Conservation (phyloP, 2,113 vertebrate species). For the Syngnathoides biaculeatus region DNA sequence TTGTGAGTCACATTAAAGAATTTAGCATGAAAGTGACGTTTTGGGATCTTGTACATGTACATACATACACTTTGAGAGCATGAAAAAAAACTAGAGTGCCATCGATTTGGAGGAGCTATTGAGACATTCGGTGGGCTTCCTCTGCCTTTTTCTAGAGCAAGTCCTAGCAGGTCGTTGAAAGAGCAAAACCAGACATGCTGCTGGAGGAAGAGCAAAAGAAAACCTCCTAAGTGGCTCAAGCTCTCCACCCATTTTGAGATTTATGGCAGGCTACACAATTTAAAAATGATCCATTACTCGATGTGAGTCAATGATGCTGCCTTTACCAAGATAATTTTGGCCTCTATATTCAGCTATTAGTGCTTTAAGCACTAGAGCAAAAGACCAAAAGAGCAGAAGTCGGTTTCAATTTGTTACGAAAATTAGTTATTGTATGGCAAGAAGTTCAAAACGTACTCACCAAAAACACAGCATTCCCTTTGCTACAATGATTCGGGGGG, state of each 20-base stretch:
- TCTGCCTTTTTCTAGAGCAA: slow-evolving; percentile 51
- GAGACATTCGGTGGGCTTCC: slow-evolving; percentile 46
- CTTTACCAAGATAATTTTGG: not conserved
- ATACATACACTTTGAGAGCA: not conserved
- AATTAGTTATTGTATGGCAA: not conserved
- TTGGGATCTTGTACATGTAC: not conserved
- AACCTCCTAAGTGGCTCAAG: not conserved
- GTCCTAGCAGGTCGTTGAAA: slow-evolving; percentile 58
- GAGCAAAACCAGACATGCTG: slow-evolving; percentile 58
- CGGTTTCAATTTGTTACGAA: not conserved
- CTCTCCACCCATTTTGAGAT: not conserved
- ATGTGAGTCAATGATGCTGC: not conserved
- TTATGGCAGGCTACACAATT: not conserved
- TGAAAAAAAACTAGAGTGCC: slow-evolving; percentile 32
- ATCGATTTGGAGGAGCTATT: slow-evolving; percentile 31
- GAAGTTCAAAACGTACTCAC: not conserved
- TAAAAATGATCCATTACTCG: not conserved
- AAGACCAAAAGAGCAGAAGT: not conserved
- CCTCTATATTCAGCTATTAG: not conserved
- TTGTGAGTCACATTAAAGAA: not conserved
- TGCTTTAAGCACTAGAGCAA: not conserved
- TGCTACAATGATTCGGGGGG: not conserved
- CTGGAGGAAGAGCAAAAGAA: slow-evolving; percentile 41
- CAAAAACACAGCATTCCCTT: not conserved
- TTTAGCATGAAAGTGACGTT: not conserved